Base-by-base conservation (phyloP, 2,888 invertebrate genomes). In the Lasioglossum leucozonium region DNA sequence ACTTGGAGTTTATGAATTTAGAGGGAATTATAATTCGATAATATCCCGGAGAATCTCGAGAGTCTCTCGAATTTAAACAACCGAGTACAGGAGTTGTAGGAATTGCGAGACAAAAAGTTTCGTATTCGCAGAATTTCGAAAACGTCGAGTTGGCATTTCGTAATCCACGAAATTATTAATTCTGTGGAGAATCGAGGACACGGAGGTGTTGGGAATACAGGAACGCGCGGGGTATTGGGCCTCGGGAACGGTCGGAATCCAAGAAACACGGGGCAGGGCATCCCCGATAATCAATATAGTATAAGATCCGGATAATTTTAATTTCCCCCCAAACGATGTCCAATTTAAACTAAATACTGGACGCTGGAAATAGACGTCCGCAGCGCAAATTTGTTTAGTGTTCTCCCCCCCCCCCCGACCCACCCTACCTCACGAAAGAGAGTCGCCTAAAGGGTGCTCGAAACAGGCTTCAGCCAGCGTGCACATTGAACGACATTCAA, bases 401-500 rank as follows among this genome's bases (percentile, higher is more conserved):
- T 30, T 58, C n/a, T n/a, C 18, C 51, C 8, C 22, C 10, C 16
- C 16, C 6, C 1, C 4, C 5, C n/a, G 26, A 2, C 16, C 16
- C 6, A 0, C 4, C 5, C n/a, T n/a, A n/a, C n/a, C n/a, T n/a
- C n/a, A 13, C 16, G 26, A 58, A 58, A 58, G 30, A 26, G 10
- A 65, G 37, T 11, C 13, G 13, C 42, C 34, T 37, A 30, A 83
- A 77, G 26, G 73, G 47, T 65, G 72, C 72, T 72, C 81, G 75
- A 75, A 37, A 22, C 40, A 13, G 11, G 67, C 67, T 67, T 67
- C 18, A 37, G 44, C 44, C 74, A 47, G 77, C 69, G 34, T 37
- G 40, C 22, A 3, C 58, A 18, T 26, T 71, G 47, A 34, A 69
- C 40, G n/a, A 18, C 71, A 78, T 78, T 84, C 71, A 78, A 84